Evolutionary conservation across 1,140 invertebrate genomes (phyloP), one percentile per base, ranked within the genome.

Genomic region (Drosophila nebulosa): DNA sequence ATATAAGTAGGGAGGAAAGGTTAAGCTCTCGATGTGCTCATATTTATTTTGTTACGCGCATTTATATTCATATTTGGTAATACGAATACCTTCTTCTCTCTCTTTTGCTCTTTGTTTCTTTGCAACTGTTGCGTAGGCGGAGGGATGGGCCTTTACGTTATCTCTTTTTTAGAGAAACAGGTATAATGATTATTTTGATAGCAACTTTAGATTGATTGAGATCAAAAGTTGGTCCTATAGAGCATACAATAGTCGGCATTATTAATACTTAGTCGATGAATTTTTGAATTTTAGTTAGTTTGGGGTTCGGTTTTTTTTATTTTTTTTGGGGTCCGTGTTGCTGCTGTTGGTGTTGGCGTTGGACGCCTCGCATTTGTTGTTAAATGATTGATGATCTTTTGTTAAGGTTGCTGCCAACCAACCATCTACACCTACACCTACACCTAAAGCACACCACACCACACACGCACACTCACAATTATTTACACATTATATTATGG

Each of bases 1-100:
- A 21, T 57, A 35, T 21, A 22, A 3, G 16, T 18, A 42, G n/a
- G 16, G 32, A 21, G 30, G 16, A 36, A 21, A 26, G 57, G 30
- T 55, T 26, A 66, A 75, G 67, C 72, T 69, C 24, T 60, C 63
- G 18, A 51, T 52, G 63, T 51, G 73, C 74, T 68, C 72, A 55
- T 73, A 67, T 69, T 58, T 52, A 61, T 46, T 58, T 53, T 32
- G 12, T 64, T 46, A 74, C 62, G 68, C 27, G 56, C 65, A 78
- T 86, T 85, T 83, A 79, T 86, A 88, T 86, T 86, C 84, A 88
- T 88, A 86, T 86, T 86, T 83, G 67, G 78, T 70, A 76, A 65
- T 64, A 78, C 39, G 39, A 46, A 46, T 46, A 46, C 39, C 39
- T 46, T 16, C 86, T 74, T 16, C 70, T 60, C 55, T 30, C 42